phyloP scores from a whole-genome alignment of 2,797 vertebrate species.

The Danio choprae region DNA sequence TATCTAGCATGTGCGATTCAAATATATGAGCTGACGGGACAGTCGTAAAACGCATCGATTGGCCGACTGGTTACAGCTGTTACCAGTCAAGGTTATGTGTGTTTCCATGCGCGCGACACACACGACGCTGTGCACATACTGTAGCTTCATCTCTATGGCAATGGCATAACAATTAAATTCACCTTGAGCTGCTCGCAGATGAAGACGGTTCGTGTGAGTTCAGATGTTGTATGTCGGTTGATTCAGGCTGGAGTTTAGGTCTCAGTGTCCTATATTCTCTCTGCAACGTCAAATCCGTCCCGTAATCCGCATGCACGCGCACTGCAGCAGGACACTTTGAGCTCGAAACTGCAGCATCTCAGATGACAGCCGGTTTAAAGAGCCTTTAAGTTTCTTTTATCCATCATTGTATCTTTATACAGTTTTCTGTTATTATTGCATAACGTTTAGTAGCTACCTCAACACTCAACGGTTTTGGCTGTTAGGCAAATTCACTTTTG shows the following conservation, averaged over 20 bases:
- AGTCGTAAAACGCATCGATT: constrained; percentile 28
- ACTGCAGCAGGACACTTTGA: not conserved
- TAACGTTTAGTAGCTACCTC: not conserved
- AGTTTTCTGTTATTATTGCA: not conserved
- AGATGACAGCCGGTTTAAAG: not conserved
- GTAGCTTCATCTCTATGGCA: not conserved
- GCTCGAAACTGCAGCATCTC: not conserved
- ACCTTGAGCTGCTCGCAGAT: constrained; percentile 44
- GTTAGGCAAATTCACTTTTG: not conserved
- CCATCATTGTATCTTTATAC: not conserved
- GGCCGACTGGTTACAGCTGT: constrained; percentile 15
- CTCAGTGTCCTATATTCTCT: constrained; percentile 65
- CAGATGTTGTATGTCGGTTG: constrained; percentile 34
- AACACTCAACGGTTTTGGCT: not conserved
- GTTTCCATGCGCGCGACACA: not conserved
- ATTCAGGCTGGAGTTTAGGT: constrained; percentile 43
- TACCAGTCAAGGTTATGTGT: not conserved
- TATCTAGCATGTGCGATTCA: constrained; percentile 1
- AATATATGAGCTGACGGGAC: not conserved
- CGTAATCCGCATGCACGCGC: constrained; percentile 62
- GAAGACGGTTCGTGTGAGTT: constrained; percentile 46
- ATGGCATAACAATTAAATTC: constrained; percentile 39
- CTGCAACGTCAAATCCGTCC: constrained; percentile 67
- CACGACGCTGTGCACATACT: not conserved
- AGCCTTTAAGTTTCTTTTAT: not conserved